Conservation (phyloP, 2,888 invertebrate species). For the Diplazon laetatorius region DNA sequence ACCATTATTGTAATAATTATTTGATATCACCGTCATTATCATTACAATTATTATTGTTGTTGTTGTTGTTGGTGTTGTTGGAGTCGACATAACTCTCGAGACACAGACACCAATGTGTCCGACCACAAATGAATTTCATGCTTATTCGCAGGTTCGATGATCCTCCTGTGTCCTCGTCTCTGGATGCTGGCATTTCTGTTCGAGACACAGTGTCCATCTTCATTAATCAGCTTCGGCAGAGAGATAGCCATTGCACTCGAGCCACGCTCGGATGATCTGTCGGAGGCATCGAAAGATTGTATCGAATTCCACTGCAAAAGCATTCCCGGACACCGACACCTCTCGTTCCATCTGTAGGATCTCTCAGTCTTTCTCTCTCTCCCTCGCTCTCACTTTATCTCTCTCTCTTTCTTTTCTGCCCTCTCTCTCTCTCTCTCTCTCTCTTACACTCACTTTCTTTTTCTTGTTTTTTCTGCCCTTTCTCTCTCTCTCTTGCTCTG, state of each 20-base stretch:
- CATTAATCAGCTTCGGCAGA: slow-evolving; percentile 12
- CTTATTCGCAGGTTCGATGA: slow-evolving; percentile 17
- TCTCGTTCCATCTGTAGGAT: slow-evolving; percentile 31
- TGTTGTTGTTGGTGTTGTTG: too few species aligned
- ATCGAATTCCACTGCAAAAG: slow-evolving; percentile 75
- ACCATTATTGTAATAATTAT: too few species aligned
- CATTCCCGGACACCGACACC: slow-evolving; percentile 70
- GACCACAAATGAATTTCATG: neutral
- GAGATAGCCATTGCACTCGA: neutral
- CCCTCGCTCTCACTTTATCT: neutral
- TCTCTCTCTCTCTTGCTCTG: too few species aligned
- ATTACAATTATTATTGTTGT: too few species aligned
- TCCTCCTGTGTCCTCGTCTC: slow-evolving; percentile 8
- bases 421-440: too few species aligned
- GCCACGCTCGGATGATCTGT: slow-evolving; percentile 35
- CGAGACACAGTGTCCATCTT: slow-evolving; percentile 5
- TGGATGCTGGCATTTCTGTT: slow-evolving; percentile 1
- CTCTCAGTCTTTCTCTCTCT: neutral
- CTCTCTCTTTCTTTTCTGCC: too few species aligned
- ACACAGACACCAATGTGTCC: too few species aligned
- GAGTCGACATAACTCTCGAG: too few species aligned
- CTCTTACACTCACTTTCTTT: too few species aligned
- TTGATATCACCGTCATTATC: too few species aligned
- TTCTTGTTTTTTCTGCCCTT: too few species aligned
- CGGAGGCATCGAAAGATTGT: slow-evolving; percentile 64